These are phyloP conservation scores for Heliocidaris erythrogramma DNA, from an alignment of 35 echinoderm and acorn worm genomes.

Conservation along the genomic window DNA sequence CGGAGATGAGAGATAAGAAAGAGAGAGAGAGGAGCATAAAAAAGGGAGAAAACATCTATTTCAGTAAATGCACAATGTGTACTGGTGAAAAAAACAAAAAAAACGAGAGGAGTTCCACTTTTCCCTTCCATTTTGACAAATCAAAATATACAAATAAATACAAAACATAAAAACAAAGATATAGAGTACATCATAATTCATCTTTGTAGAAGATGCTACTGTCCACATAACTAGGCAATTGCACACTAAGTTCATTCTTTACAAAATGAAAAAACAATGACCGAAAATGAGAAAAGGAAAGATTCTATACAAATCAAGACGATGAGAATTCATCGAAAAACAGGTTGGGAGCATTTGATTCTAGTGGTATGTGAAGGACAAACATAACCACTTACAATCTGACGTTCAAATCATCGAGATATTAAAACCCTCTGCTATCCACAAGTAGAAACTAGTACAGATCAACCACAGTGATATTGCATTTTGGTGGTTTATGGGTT, in stretches of 20 bases:
- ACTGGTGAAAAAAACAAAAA: slow-evolving; percentile 13
- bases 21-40: not conserved
- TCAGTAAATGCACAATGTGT: slow-evolving; percentile 24
- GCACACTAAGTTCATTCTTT: not conserved
- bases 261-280: not conserved
- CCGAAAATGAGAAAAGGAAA: not conserved
- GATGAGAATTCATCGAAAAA: no score
- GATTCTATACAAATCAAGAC: no score
- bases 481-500: not conserved
- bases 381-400: no score
- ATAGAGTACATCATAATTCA: not conserved
- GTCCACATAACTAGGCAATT: not conserved
- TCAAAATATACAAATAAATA: slow-evolving; percentile 14
- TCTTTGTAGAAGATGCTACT: not conserved
- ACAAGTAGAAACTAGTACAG: no score
- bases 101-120: not conserved
- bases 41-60: slow-evolving; percentile 33
- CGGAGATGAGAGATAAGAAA: no score
- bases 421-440: no score
- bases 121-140: not conserved
- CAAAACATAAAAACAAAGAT: slow-evolving; percentile 11
- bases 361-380: no score
- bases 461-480: not conserved
- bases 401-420: no score
- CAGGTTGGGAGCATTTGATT: no score